Evolutionary conservation across 2,113 vertebrate species (phyloP).

Genomic region (Bungarus multicinctus): DNA sequence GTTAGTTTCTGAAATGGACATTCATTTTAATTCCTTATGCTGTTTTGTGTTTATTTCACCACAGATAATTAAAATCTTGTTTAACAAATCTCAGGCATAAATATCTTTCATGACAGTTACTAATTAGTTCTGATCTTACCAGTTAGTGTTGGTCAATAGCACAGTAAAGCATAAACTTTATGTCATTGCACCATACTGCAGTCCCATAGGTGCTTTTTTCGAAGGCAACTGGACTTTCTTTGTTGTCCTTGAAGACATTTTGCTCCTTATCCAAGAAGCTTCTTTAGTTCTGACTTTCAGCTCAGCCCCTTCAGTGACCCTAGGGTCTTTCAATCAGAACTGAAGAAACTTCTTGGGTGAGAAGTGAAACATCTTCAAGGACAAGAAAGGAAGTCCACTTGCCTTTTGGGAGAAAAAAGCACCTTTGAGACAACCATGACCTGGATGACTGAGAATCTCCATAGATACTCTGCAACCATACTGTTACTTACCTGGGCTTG

Average conservation of each 20-base stretch:
- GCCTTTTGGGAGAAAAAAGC: background rate
- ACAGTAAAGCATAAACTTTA: background rate
- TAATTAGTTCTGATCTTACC: background rate
- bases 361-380: background rate
- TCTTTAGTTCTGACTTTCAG: background rate
- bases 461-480: background rate
- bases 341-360: background rate
- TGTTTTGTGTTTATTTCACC: background rate
- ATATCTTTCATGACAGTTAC: background rate
- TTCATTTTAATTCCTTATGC: background rate
- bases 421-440: background rate
- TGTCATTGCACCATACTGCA: background rate
- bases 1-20: background rate
- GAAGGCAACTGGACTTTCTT: background rate
- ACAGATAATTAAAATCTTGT: background rate
- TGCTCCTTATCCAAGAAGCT: background rate
- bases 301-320: background rate
- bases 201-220: background rate
- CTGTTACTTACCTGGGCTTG: conserved; percentile 72
- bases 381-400: background rate
- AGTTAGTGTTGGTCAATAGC: background rate
- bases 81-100: background rate
- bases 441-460: background rate
- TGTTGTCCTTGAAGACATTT: background rate
- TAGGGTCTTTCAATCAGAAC: background rate